Evolutionary conservation across 2,888 invertebrate genomes (phyloP).

Genomic region (Glomeris marginata): DNA sequence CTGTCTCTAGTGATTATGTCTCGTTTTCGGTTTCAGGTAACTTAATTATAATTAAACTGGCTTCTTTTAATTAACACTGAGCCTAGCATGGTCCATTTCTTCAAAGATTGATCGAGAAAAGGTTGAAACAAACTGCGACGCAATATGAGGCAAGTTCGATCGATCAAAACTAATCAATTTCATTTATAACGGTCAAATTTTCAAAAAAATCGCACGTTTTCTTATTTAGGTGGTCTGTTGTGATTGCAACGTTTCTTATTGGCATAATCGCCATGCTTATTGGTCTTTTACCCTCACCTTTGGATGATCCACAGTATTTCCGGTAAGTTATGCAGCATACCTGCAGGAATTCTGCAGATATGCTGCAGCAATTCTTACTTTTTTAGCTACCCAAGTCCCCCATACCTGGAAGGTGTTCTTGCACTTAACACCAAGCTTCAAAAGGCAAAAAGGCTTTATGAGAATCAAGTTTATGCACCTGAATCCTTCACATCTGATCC

Average conservation of each 20-base stretch:
- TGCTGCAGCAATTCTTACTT: no score
- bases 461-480: slow-evolving; percentile 7
- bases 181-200: no score
- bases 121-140: no score
- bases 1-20: no score
- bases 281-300: slow-evolving; percentile 3
- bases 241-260: not conserved
- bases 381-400: slow-evolving; percentile 6
- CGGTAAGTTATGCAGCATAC: not conserved
- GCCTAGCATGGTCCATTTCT: no score
- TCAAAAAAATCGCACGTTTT: no score
- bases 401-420: slow-evolving; percentile 7
- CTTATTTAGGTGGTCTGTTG: not conserved
- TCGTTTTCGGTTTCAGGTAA: no score
- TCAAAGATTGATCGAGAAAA: no score
- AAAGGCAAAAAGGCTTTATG: slow-evolving; percentile 5
- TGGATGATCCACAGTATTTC: slow-evolving; percentile 5
- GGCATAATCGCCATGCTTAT: slow-evolving; percentile 1
- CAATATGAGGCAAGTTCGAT: no score
- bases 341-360: not conserved
- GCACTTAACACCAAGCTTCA: slow-evolving; percentile 2
- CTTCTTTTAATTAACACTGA: no score
- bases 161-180: no score
- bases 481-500: slow-evolving; percentile 6
- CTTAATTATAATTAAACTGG: no score